phyloP scores from a whole-genome alignment of 1,140 invertebrate genomes.

The Trinorchestia longiramus region DNA sequence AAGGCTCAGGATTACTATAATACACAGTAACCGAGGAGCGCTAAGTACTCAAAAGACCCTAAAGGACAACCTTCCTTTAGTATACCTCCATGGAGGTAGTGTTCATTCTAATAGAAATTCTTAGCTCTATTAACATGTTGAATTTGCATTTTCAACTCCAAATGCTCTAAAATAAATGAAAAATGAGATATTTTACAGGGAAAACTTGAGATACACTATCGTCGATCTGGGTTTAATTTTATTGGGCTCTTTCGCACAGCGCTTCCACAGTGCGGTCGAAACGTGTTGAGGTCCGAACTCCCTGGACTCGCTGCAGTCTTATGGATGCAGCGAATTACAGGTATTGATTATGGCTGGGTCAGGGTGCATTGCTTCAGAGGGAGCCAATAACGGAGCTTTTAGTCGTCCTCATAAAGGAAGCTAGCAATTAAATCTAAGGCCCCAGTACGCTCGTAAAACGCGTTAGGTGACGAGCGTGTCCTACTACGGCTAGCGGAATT shows the following conservation, averaged over 20 bases:
- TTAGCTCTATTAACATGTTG: background rate
- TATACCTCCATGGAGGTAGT: background rate
- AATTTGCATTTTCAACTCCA: background rate
- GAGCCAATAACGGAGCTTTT: conserved; percentile 18
- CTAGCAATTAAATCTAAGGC: conserved; percentile 12
- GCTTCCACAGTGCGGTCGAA: background rate
- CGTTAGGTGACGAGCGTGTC: background rate
- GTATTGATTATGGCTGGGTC: conserved; percentile 17
- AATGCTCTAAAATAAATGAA: background rate
- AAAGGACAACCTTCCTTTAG: background rate
- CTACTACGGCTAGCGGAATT: background rate
- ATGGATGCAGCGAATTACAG: conserved; percentile 20
- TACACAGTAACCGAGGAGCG: background rate
- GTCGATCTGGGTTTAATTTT: background rate
- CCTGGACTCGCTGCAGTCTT: background rate
- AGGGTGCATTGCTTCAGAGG: background rate
- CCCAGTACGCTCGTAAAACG: background rate
- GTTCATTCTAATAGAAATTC: background rate
- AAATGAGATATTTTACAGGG: background rate
- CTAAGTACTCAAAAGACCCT: background rate
- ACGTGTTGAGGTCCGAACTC: background rate
- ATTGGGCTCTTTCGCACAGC: background rate
- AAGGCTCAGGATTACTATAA: background rate
- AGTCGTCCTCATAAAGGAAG: conserved; percentile 13
- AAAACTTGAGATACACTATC: background rate